Conservation (phyloP, 2,888 invertebrate genomes). For the Ochropleura leucogaster region DNA sequence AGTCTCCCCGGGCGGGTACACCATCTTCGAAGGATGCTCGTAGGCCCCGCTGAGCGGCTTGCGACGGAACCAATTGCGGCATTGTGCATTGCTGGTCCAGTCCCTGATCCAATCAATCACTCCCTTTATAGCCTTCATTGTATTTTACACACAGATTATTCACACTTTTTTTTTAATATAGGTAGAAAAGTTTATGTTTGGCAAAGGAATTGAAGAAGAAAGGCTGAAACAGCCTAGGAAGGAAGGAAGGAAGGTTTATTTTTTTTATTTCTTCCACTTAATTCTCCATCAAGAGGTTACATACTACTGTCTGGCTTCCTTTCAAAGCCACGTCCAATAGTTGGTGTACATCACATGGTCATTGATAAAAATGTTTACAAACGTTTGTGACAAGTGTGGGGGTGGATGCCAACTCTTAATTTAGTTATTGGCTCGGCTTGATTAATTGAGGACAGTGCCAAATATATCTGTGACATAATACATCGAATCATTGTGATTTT, state of each 20-base stretch:
- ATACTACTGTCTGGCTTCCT: constrained; percentile 42
- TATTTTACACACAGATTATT: constrained; percentile 2
- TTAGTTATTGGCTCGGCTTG: constrained; percentile 52
- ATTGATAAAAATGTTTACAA: constrained; percentile 55
- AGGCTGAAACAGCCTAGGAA: too few relatives aligned
- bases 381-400: constrained; percentile 38
- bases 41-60: constrained; percentile 96
- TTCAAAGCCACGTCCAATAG: constrained; percentile 49
- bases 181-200: not conserved
- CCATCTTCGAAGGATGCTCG: constrained; percentile 98
- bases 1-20: constrained; percentile 96
- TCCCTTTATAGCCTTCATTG: constrained; percentile 54
- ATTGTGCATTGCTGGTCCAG: constrained; percentile 97
- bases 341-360: constrained; percentile 46
- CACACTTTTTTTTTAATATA: constrained; percentile 7
- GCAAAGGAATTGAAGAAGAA: not conserved
- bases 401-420: constrained; percentile 54
- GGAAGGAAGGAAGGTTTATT: not conserved
- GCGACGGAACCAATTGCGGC: constrained; percentile 96
- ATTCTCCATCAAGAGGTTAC: constrained; percentile 34
- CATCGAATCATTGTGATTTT: constrained; percentile 51
- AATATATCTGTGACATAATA: constrained; percentile 55
- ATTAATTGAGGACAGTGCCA: constrained; percentile 54
- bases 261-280: constrained; percentile 15
- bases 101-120: constrained; percentile 89